Conservation (phyloP, 2,888 invertebrate species). For the Hydropsyche betteni region DNA sequence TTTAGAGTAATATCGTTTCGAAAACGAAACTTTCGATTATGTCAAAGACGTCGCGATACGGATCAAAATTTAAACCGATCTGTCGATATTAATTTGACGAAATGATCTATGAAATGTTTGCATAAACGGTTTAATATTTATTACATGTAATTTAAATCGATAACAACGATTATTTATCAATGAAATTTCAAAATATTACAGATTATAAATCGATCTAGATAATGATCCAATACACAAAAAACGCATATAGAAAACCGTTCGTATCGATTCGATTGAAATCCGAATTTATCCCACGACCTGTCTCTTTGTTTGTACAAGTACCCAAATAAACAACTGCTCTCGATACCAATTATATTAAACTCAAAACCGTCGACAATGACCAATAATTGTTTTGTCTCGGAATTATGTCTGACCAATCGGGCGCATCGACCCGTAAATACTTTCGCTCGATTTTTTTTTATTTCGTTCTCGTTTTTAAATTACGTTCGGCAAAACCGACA, state of each 20-base stretch:
- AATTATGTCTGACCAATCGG: constrained; percentile 34
- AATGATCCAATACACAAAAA: too few species aligned
- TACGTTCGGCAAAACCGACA: neutral
- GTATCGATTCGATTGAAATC: neutral
- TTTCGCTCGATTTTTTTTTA: constrained; percentile 40
- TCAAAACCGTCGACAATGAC: constrained; percentile 23
- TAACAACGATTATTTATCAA: too few species aligned
- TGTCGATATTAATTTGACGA: constrained; percentile 1
- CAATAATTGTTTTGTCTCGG: constrained; percentile 29
- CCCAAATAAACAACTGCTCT: constrained; percentile 3
- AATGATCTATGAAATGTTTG: too few species aligned
- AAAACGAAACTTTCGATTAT: too few species aligned
- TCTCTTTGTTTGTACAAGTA: constrained; percentile 3
- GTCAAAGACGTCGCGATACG: too few species aligned
- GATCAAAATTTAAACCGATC: neutral
- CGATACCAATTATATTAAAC: neutral
- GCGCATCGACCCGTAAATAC: constrained; percentile 43
- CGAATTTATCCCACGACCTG: constrained; percentile 27
- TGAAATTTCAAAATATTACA: too few species aligned
- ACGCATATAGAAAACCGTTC: too few species aligned
- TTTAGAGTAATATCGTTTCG: too few species aligned
- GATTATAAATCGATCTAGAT: too few species aligned
- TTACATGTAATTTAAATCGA: too few species aligned
- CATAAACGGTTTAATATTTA: too few species aligned
- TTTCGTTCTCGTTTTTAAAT: neutral